Base-by-base conservation (phyloP, 2,797 vertebrate species). In the Coregonus sp. region DNA sequence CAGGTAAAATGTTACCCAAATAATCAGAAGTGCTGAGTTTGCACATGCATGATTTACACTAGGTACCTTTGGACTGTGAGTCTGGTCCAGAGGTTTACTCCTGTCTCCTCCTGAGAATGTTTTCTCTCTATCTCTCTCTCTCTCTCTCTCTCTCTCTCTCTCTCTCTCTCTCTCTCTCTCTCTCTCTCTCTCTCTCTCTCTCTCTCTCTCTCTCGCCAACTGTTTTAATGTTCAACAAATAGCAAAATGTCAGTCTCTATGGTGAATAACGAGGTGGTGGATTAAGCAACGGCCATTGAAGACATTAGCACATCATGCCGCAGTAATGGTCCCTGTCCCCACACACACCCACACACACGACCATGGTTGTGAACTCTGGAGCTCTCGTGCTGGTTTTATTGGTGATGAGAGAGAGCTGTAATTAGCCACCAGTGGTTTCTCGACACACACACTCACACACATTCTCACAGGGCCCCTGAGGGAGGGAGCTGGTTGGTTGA, bases 261-360 rank as follows among this genome's bases (percentile, higher is more conserved):
- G 61, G 63, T 75, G 61, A 75, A 75, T 75, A 75, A 68, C 65
- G 29, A 75, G 52, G 51, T 52, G 68, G 65, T 51, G 31, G 15
- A 67, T 47, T 74, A 66, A 14, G 33, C 15, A 50, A 20, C 40
- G 56, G 72, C 37, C 52, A 37, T 73, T 59, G 61, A 73, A 29
- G 51, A 11, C 5, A 31, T 31, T 61, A 56, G 72, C 72, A 59
- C 51, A 59, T 56, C 29, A 51, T 54, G 54, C 50, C 25, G n/a
- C 50, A 35, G 72, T 59, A 31, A 37, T 40, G 40, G 9, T 54
- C 52, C 54, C n/a, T 5, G 25, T 56, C 54, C 75, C 25, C 31
- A 76, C 52, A 47, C 66, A 31, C 33, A 35, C 33, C 33, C 33
- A 35, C 33, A 4, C 33, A 37, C 40, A 11, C 40, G 40, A 47